Evolutionary conservation across 2,888 invertebrate genomes (phyloP).

Genomic region (Eupeodes luniger): DNA sequence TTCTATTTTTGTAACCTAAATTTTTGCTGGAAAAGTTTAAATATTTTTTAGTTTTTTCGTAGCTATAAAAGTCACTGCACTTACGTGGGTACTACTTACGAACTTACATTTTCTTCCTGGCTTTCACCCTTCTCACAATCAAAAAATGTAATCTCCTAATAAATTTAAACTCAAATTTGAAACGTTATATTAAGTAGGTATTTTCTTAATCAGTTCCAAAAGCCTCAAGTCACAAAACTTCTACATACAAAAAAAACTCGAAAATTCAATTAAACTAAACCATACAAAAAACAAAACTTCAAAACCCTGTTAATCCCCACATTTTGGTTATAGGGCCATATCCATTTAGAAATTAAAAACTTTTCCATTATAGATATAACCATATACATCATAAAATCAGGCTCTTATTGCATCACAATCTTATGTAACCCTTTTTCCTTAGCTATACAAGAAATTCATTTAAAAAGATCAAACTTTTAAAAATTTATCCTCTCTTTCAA

Average conservation of each 20-base stretch:
- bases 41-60: too few relatives aligned
- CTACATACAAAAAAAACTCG: conserved; percentile 29
- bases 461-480: conserved; percentile 12
- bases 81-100: too few relatives aligned
- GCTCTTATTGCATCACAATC: not conserved
- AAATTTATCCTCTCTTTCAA: not conserved
- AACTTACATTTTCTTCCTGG: too few relatives aligned
- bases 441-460: not conserved
- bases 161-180: too few relatives aligned
- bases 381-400: too few relatives aligned
- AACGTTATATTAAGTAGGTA: too few relatives aligned
- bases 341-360: conserved; percentile 29
- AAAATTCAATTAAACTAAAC: conserved; percentile 67
- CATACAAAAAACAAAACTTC: conserved; percentile 5
- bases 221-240: conserved; percentile 57
- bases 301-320: conserved; percentile 28
- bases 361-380: not conserved
- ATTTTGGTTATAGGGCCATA: not conserved
- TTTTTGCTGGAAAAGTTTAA: too few relatives aligned
- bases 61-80: too few relatives aligned
- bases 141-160: too few relatives aligned
- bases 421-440: conserved; percentile 1
- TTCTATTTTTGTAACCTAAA: too few relatives aligned
- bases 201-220: not conserved
- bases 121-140: too few relatives aligned